Percentiles rank a stretch among this genome's conserved stretches.
Conservation (phyloP, 2,888 invertebrate genomes). For the Blastobasis lacticolella region DNA sequence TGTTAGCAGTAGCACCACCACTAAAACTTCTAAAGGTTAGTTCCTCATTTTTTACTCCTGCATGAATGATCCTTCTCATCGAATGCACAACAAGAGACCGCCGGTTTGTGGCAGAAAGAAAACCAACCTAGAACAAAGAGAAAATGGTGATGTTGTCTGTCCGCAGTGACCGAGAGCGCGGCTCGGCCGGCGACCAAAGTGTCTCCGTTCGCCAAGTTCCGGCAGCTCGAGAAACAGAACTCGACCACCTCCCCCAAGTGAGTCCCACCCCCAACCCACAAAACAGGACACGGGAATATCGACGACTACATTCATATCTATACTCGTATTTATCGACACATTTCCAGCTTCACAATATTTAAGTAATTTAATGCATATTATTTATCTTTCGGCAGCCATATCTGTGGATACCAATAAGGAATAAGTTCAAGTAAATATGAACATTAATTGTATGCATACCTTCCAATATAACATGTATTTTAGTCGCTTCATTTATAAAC, state of each 20-base stretch:
- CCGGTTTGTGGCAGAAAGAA: too few species aligned
- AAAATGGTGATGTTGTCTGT: too few species aligned
- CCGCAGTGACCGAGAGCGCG: conserved; percentile 72
- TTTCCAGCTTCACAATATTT: conserved; percentile 3
- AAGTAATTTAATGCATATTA: conserved; percentile 43
- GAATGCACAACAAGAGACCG: too few species aligned
- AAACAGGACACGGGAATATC: not conserved
- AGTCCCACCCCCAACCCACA: conserved; percentile 32
- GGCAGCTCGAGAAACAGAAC: conserved; percentile 91
- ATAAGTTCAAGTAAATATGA: conserved; percentile 59
- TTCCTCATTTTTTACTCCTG: not conserved
- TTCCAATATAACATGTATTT: conserved; percentile 36
- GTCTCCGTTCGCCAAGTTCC: conserved; percentile 93
- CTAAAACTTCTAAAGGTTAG: conserved; percentile 75
- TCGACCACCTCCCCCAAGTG: conserved; percentile 87
- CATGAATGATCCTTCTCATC: too few species aligned
- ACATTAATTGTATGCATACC: conserved; percentile 39
- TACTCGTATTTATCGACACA: conserved; percentile 11
- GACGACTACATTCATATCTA: conserved; percentile 18
- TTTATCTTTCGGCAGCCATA: conserved; percentile 53
- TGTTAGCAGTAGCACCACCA: conserved; percentile 74
- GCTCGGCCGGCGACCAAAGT: conserved; percentile 74
- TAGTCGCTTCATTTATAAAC: conserved; percentile 39
- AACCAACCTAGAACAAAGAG: too few species aligned
- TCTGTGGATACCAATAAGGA: conserved; percentile 59